Percentiles rank a stretch among this genome's conserved stretches.
These are phyloP conservation scores for Sebastiscus albofasciatus DNA, from an alignment of 2,797 vertebrate genomes.

Conservation along the genomic window DNA sequence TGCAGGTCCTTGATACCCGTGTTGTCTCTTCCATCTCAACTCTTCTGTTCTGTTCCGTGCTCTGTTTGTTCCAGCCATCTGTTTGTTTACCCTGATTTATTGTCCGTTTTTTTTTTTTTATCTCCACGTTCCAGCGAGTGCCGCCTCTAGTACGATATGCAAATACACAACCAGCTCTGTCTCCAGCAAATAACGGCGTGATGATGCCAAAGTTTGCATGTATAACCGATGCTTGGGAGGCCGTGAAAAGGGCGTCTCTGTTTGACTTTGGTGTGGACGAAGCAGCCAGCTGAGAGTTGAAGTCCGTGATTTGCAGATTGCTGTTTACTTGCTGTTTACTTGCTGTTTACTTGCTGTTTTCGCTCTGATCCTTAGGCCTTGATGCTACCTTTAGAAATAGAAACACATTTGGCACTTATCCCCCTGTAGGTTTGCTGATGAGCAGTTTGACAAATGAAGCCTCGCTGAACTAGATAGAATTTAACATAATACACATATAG, in stretches of 20 bases:
- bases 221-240: slow-evolving; percentile 35
- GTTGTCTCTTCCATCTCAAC: slow-evolving; percentile 39
- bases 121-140: slow-evolving; percentile 53
- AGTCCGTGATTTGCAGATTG: slow-evolving; percentile 15
- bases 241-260: neutral
- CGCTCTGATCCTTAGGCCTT: neutral
- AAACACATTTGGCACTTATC: slow-evolving; percentile 1
- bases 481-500: slow-evolving; percentile 8
- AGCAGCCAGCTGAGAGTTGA: neutral
- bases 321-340: slow-evolving; percentile 16
- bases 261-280: neutral
- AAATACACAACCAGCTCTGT: slow-evolving; percentile 72
- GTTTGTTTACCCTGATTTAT: slow-evolving; percentile 77
- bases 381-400: slow-evolving; percentile 9
- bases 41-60: slow-evolving; percentile 39
- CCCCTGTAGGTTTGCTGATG: slow-evolving; percentile 14
- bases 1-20: slow-evolving; percentile 37
- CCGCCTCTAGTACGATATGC: slow-evolving; percentile 50
- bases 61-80: slow-evolving; percentile 62
- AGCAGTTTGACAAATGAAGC: slow-evolving; percentile 53
- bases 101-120: slow-evolving; percentile 49
- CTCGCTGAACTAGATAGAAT: slow-evolving; percentile 8
- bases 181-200: slow-evolving; percentile 44
- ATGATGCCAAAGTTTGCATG: slow-evolving; percentile 43
- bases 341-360: slow-evolving; percentile 5